phyloP scores from a whole-genome alignment of 1,140 invertebrate genomes.

The Mercenaria mercenaria region DNA sequence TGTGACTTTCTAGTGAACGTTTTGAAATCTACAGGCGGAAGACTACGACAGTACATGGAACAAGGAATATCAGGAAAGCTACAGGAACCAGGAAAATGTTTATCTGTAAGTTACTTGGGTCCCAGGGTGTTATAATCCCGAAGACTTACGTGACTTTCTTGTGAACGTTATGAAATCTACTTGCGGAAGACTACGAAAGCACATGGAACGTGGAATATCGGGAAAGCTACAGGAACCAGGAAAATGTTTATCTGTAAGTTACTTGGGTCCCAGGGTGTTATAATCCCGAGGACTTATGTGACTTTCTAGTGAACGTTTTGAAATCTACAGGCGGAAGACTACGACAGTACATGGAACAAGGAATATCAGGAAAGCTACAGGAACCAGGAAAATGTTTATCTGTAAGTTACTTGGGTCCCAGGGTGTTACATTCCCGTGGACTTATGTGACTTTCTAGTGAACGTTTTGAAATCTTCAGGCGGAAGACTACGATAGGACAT shows the following conservation, averaged over 20 bases:
- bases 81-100: too few relatives aligned
- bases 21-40: not conserved
- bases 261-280: not conserved
- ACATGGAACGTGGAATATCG: too few relatives aligned
- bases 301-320: not conserved
- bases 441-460: constrained; percentile 18
- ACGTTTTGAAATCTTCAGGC: not conserved
- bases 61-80: too few relatives aligned
- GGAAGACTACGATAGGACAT: too few relatives aligned
- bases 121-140: not conserved
- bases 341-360: too few relatives aligned
- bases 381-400: not conserved
- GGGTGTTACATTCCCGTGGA: not conserved
- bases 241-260: constrained; percentile 14
- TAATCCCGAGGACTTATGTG: not conserved
- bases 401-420: constrained; percentile 48
- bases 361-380: not conserved
- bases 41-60: too few relatives aligned
- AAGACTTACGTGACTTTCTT: not conserved
- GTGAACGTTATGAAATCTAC: not conserved
- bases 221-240: not conserved
- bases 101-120: not conserved
- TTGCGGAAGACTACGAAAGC: too few relatives aligned
- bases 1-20: constrained; percentile 15
- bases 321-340: not conserved